A percentile compares a stretch with the other conserved stretches of the same genome.
Conservation (phyloP, 2,113 vertebrate genomes). For the Leptocoma aspasia region DNA sequence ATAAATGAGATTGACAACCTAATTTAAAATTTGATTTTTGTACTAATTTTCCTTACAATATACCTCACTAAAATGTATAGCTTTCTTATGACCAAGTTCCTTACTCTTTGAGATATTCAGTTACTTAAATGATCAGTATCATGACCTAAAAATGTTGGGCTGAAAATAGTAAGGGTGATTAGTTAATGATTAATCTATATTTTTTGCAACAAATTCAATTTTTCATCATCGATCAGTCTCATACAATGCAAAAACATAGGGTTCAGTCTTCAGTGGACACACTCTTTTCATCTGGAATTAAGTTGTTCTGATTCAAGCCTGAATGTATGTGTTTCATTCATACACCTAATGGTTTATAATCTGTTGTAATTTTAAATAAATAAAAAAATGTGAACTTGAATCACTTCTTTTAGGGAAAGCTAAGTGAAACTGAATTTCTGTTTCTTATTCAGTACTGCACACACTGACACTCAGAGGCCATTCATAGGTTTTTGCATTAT, state of each 20-base stretch:
- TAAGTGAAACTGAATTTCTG: neutral
- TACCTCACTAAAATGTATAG: neutral
- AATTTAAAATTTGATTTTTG: constrained; percentile 24
- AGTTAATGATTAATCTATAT: neutral
- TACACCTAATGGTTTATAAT: neutral
- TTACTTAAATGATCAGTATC: neutral
- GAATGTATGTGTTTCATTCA: neutral
- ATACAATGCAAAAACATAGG: neutral
- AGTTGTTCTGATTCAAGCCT: neutral
- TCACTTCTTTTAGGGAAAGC: neutral
- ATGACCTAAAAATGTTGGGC: neutral
- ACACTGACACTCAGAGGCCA: neutral
- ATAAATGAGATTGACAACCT: constrained; percentile 3
- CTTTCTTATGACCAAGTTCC: neutral
- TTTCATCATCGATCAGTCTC: neutral
- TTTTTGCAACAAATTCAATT: neutral
- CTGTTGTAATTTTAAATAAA: neutral
- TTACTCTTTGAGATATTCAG: neutral
- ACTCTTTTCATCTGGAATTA: neutral
- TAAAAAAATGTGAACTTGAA: neutral
- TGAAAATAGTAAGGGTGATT: neutral
- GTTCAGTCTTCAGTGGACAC: neutral
- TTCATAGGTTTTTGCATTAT: neutral
- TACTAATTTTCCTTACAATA: neutral
- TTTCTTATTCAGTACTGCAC: neutral